A percentile compares a stretch with the other conserved stretches of the same genome.
These are phyloP conservation scores for Aplochiton taeniatus DNA, from an alignment of 2,797 vertebrate species.

Conservation along the genomic window DNA sequence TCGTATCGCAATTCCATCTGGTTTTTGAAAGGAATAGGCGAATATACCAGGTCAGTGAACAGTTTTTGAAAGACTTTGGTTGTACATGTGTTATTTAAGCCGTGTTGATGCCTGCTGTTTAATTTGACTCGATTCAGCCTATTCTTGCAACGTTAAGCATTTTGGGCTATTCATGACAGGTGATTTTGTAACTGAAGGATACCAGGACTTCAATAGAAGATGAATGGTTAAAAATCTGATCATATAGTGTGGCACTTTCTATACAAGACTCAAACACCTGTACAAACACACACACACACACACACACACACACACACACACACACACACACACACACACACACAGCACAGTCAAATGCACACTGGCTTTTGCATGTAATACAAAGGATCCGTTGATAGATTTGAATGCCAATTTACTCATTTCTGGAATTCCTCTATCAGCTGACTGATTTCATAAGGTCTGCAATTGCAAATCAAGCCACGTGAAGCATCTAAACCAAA, in stretches of 20 bases:
- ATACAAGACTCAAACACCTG: background rate
- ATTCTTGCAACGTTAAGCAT: background rate
- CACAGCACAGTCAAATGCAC: conserved; percentile 7
- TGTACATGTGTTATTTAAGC: no score
- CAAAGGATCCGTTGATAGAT: conserved; percentile 62
- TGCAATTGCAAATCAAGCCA: background rate
- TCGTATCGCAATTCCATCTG: conserved; percentile 73
- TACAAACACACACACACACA: conserved; percentile 32
- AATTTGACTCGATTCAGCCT: no score
- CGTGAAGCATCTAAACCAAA: no score
- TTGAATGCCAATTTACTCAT: conserved; percentile 33
- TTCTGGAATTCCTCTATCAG: conserved; percentile 29
- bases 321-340: conserved; percentile 22
- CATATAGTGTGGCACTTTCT: conserved; percentile 38
- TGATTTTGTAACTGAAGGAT: no score
- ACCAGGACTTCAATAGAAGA: background rate
- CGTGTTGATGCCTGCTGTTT: no score
- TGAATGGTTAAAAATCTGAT: conserved; percentile 35
- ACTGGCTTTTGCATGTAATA: conserved; percentile 46
- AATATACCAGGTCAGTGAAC: conserved; percentile 75
- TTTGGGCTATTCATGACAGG: background rate
- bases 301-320: conserved; percentile 23
- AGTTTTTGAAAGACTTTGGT: no score
- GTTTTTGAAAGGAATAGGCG: conserved; percentile 77
- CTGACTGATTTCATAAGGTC: conserved; percentile 10